Conservation (phyloP, 2,888 invertebrate species). For the Atrina japonica region DNA sequence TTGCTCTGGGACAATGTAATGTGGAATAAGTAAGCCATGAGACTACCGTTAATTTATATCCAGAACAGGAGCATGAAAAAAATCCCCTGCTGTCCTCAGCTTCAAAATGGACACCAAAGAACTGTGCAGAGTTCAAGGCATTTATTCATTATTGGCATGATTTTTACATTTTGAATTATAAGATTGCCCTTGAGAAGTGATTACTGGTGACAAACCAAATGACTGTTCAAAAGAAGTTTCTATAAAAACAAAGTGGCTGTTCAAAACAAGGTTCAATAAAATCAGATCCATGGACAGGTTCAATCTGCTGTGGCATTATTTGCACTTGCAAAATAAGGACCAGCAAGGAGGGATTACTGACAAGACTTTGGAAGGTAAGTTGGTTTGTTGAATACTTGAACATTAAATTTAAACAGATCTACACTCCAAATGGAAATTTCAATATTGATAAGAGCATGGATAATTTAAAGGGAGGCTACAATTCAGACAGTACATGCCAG, state of each 20-base stretch:
- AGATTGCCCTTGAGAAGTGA: constrained; percentile 37
- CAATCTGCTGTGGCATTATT: constrained; percentile 36
- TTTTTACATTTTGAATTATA: constrained; percentile 36
- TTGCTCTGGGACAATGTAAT: constrained; percentile 10
- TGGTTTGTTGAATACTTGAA: constrained; percentile 3
- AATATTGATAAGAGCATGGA: constrained; percentile 37
- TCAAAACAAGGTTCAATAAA: constrained; percentile 34
- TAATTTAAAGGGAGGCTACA: constrained; percentile 35
- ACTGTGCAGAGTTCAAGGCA: constrained; percentile 32
- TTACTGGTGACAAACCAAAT: constrained; percentile 43
- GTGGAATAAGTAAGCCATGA: constrained; percentile 8
- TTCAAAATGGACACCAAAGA: constrained; percentile 35
- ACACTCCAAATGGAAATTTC: constrained; percentile 31
- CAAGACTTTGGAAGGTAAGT: not conserved
- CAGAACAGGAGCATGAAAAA: too few relatives aligned
- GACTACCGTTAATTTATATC: constrained; percentile 29
- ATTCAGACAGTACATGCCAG: too few relatives aligned
- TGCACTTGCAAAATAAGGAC: constrained; percentile 32
- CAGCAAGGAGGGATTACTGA: not conserved
- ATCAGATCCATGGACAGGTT: constrained; percentile 32
- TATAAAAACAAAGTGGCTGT: constrained; percentile 36
- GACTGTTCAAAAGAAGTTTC: too few relatives aligned
- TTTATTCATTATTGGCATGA: constrained; percentile 37
- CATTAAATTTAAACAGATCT: constrained; percentile 5
- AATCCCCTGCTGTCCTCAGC: constrained; percentile 34